Conservation (phyloP, 2,888 invertebrate species). For the Lepidocyrtinus sp. region DNA sequence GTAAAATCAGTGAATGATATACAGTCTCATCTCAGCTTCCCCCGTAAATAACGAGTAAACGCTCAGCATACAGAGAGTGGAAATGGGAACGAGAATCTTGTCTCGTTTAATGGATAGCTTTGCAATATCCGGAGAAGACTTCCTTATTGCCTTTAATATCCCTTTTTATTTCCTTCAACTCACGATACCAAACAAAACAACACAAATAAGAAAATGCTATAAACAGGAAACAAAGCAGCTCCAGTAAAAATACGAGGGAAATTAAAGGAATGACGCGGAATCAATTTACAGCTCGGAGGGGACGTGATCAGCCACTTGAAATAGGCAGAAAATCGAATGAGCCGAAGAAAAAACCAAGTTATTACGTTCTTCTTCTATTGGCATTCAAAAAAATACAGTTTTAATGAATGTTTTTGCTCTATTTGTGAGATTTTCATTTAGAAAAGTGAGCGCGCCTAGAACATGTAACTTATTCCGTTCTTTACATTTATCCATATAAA, state of each 20-base stretch:
- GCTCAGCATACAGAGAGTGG: neutral
- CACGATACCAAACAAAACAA: neutral
- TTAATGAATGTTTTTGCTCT: no score
- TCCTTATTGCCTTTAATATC: conserved; percentile 36
- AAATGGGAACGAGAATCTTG: no score
- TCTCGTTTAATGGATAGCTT: neutral
- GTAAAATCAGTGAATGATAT: conserved; percentile 11
- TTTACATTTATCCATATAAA: no score
- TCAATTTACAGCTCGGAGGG: conserved; percentile 40
- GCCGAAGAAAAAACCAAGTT: no score
- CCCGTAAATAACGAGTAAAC: conserved; percentile 25
- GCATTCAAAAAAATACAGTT: no score
- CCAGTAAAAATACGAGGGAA: no score
- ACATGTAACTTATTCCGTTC: no score
- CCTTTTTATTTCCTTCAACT: conserved; percentile 27
- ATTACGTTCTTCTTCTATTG: no score
- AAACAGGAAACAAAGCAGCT: conserved; percentile 20
- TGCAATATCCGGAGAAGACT: conserved; percentile 32
- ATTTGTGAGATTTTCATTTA: no score
- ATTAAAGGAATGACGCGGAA: conserved; percentile 45
- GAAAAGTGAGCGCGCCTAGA: no score
- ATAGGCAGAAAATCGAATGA: neutral
- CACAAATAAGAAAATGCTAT: neutral
- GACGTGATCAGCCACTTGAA: conserved; percentile 37
- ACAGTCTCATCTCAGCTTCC: neutral